phyloP scores from a whole-genome alignment of 2,797 vertebrate genomes.

The Synanceia verrucosa region DNA sequence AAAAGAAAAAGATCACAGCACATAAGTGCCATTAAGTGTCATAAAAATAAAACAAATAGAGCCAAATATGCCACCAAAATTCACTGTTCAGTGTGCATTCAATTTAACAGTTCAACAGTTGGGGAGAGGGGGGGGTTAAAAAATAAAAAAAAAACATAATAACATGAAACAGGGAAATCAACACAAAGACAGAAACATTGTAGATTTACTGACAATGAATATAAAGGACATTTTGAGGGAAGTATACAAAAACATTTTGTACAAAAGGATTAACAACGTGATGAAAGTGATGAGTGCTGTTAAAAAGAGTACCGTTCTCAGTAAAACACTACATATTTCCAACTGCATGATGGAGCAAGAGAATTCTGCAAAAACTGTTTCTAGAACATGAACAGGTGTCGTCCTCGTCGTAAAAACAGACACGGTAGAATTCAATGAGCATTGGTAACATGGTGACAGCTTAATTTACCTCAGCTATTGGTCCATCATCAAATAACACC shows the following conservation, averaged over 20 bases:
- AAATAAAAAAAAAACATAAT: conserved; percentile 34
- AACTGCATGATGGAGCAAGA: conserved; percentile 46
- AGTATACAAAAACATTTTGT: conserved; percentile 68
- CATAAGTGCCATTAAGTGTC: conserved; percentile 12
- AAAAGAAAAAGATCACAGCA: conserved; percentile 24
- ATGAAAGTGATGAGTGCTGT: conserved; percentile 65
- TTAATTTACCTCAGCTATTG: conserved; percentile 70
- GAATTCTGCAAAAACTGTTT: conserved; percentile 79
- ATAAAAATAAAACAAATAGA: background rate
- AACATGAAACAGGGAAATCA: conserved; percentile 36
- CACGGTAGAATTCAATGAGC: conserved; percentile 81
- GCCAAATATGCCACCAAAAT: conserved; percentile 48
- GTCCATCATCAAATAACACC: conserved; percentile 66
- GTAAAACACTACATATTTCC: conserved; percentile 40
- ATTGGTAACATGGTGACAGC: conserved; percentile 78
- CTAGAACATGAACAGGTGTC: conserved; percentile 66
- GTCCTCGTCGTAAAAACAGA: conserved; percentile 80
- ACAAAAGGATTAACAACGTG: conserved; percentile 69
- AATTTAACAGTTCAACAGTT: conserved; percentile 50
- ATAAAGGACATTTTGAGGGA: conserved; percentile 62
- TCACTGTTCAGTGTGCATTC: conserved; percentile 54
- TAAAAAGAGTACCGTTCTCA: conserved; percentile 61
- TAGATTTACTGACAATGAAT: conserved; percentile 65
- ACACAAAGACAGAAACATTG: conserved; percentile 52
- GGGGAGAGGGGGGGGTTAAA: background rate